Percentiles rank a stretch among this genome's conserved stretches.
Conservation (phyloP, 2,113 vertebrate genomes). For the Ochotona princeps region DNA sequence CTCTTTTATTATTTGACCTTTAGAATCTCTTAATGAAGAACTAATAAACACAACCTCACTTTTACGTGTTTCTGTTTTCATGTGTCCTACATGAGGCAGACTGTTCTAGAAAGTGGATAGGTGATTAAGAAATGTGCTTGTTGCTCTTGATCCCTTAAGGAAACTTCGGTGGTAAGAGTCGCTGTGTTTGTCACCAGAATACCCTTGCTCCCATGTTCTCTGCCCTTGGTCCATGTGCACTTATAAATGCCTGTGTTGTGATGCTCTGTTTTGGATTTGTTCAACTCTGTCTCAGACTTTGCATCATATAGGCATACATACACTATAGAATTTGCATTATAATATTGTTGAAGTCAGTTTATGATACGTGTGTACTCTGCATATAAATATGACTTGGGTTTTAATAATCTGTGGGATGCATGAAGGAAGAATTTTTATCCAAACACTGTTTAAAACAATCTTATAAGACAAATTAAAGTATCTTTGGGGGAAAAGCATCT, state of each 20-base stretch:
- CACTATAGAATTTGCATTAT: too few species aligned
- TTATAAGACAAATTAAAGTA: too few species aligned
- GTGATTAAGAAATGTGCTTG: background rate
- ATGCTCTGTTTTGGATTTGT: background rate
- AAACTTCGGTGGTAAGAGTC: background rate
- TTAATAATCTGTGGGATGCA: background rate
- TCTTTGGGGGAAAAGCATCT: too few species aligned
- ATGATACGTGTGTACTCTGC: background rate
- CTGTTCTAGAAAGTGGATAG: slow-evolving; percentile 2
- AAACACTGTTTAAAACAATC: too few species aligned
- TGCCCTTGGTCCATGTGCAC: accelerated
- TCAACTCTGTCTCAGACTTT: background rate
- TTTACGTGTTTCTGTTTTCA: background rate
- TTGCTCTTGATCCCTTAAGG: background rate
- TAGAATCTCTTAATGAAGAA: slow-evolving; percentile 43
- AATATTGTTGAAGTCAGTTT: too few species aligned
- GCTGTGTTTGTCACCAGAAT: background rate
- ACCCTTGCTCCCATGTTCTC: accelerated
- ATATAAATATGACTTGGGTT: background rate
- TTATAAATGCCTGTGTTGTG: background rate
- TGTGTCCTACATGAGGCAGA: background rate
- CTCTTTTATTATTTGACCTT: slow-evolving; percentile 44
- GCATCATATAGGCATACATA: background rate
- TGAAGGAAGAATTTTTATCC: too few species aligned
- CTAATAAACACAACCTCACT: background rate